phyloP scores from a whole-genome alignment of 2,888 invertebrate genomes.

The Prosopocoilus inquinatus region DNA sequence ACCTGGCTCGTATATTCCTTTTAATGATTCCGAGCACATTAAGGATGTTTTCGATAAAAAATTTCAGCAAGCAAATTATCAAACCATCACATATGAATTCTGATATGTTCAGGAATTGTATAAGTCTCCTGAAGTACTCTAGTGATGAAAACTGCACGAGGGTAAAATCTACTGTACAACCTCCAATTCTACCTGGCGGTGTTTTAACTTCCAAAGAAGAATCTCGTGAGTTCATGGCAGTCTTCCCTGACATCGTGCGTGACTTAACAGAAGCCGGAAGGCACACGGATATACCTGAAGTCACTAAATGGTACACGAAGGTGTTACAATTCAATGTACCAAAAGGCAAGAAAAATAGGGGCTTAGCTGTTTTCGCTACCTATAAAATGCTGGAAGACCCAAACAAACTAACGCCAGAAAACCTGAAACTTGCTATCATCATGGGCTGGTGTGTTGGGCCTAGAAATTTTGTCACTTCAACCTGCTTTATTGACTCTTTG shows the following conservation, averaged over 20 bases:
- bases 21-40: too few relatives aligned
- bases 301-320: constrained; percentile 78
- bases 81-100: too few relatives aligned
- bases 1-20: too few relatives aligned
- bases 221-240: constrained; percentile 81
- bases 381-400: constrained; percentile 70
- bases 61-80: too few relatives aligned
- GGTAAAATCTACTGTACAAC: constrained; percentile 61
- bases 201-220: constrained; percentile 71
- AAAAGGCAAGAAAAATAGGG: constrained; percentile 87
- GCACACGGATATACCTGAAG: constrained; percentile 74
- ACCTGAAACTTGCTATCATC: constrained; percentile 74
- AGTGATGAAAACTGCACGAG: constrained; percentile 26
- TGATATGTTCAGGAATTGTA: too few relatives aligned
- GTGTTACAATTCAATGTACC: constrained; percentile 64
- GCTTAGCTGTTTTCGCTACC: constrained; percentile 69
- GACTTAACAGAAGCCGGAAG: constrained; percentile 77
- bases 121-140: too few relatives aligned
- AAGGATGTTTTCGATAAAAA: too few relatives aligned
- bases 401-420: constrained; percentile 70
- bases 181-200: constrained; percentile 58
- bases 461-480: too few relatives aligned
- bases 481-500: too few relatives aligned
- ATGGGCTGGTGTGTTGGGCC: constrained; percentile 96
- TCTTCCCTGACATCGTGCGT: constrained; percentile 83